A percentile compares a stretch with the other conserved stretches of the same genome.
Evolutionary conservation across 2,797 vertebrate species (phyloP).

Genomic region (Notoglanidium macrostoma): DNA sequence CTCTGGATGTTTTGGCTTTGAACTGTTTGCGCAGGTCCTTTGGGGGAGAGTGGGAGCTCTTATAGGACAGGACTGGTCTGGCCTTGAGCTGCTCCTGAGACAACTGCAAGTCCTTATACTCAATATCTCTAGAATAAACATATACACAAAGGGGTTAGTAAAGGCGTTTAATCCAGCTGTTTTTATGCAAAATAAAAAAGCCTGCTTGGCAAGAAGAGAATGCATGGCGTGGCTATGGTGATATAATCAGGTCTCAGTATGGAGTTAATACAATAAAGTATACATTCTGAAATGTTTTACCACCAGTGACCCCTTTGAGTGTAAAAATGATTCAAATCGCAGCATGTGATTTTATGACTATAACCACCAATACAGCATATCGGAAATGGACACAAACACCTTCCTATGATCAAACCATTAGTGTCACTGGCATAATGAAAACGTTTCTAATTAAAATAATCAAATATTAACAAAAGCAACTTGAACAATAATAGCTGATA

Average conservation of each 20-base stretch:
- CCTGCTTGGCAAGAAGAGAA: not conserved
- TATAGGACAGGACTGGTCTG: slow-evolving; percentile 78
- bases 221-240: not conserved
- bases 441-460: not conserved
- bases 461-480: not conserved
- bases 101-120: slow-evolving; percentile 87
- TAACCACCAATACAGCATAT: not conserved
- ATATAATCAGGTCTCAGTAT: not conserved
- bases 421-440: not conserved
- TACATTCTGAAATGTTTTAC: not conserved
- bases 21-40: slow-evolving; percentile 84
- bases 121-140: slow-evolving; percentile 78
- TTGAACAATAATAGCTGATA: not conserved
- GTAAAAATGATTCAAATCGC: not conserved
- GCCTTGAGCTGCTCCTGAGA: slow-evolving; percentile 85
- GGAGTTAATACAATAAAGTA: not conserved
- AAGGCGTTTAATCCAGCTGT: not conserved
- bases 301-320: not conserved
- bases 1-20: slow-evolving; percentile 82
- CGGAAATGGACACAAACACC: not conserved
- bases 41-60: slow-evolving; percentile 75
- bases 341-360: not conserved
- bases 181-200: slow-evolving; percentile 10
- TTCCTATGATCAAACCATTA: not conserved
- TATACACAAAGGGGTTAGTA: slow-evolving; percentile 12